Conservation (phyloP, 2,113 vertebrate genomes). For the Blennius ocellaris region DNA sequence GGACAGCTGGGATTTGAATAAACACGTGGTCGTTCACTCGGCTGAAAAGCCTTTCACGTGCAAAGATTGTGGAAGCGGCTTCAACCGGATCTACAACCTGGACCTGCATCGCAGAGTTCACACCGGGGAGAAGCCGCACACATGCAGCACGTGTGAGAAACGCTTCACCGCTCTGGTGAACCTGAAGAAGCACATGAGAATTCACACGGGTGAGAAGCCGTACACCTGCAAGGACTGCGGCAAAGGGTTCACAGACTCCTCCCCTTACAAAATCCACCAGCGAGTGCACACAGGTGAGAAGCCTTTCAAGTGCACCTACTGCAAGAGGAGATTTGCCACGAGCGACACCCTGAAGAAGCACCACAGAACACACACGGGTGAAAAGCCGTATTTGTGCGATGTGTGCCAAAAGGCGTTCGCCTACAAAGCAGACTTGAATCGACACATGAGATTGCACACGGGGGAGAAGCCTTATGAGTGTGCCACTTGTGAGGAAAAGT, state of each 20-base stretch:
- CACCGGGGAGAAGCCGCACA: constrained; percentile 62
- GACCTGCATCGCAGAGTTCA: constrained; percentile 52
- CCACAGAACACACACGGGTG: constrained; percentile 52
- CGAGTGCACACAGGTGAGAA: constrained; percentile 62
- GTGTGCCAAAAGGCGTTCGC: constrained; percentile 43
- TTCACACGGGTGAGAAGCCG: constrained; percentile 63
- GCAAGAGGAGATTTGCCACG: constrained; percentile 49
- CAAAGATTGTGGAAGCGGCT: constrained; percentile 41
- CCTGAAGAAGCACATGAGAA: constrained; percentile 59
- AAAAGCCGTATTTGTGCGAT: constrained; percentile 51
- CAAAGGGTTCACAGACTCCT: constrained; percentile 49
- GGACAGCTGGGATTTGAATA: constrained; percentile 65
- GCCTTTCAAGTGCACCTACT: constrained; percentile 54
- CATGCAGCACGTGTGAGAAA: constrained; percentile 46
- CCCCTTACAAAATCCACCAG: constrained; percentile 48
- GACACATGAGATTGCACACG: constrained; percentile 47
- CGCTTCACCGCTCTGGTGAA: constrained; percentile 42
- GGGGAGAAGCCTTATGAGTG: constrained; percentile 63
- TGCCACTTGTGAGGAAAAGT: constrained; percentile 32
- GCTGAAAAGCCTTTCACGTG: constrained; percentile 60
- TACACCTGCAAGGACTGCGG: constrained; percentile 55
- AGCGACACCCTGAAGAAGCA: constrained; percentile 46
- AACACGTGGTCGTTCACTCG: constrained; percentile 46
- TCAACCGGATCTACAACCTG: constrained; percentile 45
- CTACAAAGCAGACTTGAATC: constrained; percentile 32